Conservation (phyloP, 2,113 vertebrate species). For the Melanerpes aurifrons region DNA sequence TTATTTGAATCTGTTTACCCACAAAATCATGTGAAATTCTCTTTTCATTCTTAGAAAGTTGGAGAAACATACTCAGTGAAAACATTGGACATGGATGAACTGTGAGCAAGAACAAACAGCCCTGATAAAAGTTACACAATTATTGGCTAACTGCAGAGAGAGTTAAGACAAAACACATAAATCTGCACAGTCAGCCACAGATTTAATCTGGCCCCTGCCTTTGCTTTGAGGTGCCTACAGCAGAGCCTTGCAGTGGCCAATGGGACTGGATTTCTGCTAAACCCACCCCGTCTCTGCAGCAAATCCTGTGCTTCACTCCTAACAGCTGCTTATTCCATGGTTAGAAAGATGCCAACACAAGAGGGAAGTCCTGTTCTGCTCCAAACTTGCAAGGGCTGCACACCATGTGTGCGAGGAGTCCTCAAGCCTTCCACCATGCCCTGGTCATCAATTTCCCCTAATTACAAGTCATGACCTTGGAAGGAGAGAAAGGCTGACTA, state of each 20-base stretch:
- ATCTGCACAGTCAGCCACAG: neutral
- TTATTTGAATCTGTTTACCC: neutral
- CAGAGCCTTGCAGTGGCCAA: accelerated
- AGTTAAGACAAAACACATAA: neutral
- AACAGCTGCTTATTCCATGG: neutral
- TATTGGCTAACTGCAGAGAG: neutral
- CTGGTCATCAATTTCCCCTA: neutral
- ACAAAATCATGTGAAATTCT: neutral
- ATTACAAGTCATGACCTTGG: accelerated
- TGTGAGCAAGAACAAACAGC: neutral
- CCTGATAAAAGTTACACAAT: neutral
- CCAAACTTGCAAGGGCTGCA: neutral
- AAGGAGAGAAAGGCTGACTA: neutral
- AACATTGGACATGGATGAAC: neutral
- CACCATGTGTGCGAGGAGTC: neutral
- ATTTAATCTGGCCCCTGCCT: neutral
- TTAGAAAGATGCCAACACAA: neutral
- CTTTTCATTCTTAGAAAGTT: neutral
- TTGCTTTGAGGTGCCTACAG: neutral
- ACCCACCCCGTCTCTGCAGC: neutral
- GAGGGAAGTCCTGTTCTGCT: neutral
- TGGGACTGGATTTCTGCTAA: neutral
- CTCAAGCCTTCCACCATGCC: neutral
- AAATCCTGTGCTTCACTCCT: neutral
- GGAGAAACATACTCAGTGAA: neutral